Percentiles rank a stretch among this genome's conserved stretches.
Evolutionary conservation across 37 sponge, comb jelly and placozoan genomes (phyloP).

Genomic region (Spongia lamella): DNA sequence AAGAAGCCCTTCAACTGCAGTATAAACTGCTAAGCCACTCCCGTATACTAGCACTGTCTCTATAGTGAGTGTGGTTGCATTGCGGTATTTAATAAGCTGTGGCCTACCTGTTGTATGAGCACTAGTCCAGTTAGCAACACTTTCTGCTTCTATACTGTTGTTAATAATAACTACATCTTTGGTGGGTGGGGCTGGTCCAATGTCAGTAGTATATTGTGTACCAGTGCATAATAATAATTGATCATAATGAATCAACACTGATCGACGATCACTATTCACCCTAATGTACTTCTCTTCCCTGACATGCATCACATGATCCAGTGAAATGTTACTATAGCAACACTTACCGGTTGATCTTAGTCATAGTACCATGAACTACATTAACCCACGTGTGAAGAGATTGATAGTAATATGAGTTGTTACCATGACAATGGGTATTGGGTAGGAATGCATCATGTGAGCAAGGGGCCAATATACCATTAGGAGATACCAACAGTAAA

Average conservation of each 20-base stretch:
- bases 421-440: neutral
- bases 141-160: neutral
- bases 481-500: conserved; percentile 78
- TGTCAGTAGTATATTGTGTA: conserved; percentile 48
- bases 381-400: conserved; percentile 62
- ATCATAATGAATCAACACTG: conserved; percentile 73
- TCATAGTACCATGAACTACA: conserved; percentile 41
- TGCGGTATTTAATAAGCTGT: too few species aligned
- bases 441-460: neutral
- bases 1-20: conserved; percentile 53
- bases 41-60: conserved; percentile 68
- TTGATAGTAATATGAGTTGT: neutral
- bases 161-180: conserved; percentile 19
- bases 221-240: conserved; percentile 76
- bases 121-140: neutral
- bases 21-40: conserved; percentile 48
- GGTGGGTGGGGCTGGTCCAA: neutral
- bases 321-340: neutral
- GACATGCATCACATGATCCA: neutral
- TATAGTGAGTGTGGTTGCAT: conserved; percentile 13
- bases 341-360: conserved; percentile 51
- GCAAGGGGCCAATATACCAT: conserved; percentile 45
- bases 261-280: conserved; percentile 36
- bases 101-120: neutral
- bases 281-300: neutral